Conservation (phyloP, 2,113 vertebrate species). For the Ceuthmochares aereus region DNA sequence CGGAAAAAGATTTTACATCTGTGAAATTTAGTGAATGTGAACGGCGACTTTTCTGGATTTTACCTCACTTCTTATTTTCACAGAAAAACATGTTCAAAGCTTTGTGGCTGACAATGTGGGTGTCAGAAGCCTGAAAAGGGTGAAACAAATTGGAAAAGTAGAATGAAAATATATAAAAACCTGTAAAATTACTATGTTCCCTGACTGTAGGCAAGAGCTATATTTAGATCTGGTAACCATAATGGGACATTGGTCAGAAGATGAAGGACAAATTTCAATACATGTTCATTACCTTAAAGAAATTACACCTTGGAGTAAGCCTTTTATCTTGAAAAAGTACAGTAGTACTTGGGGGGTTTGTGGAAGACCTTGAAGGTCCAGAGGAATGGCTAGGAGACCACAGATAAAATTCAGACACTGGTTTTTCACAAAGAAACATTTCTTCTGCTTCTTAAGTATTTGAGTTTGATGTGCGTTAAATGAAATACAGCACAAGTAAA, state of each 20-base stretch:
- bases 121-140: conserved; percentile 51
- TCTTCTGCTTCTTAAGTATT: not conserved
- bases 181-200: conserved; percentile 57
- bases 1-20: conserved; percentile 12
- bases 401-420: not conserved
- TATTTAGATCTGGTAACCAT: conserved; percentile 63
- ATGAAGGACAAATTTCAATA: conserved; percentile 54
- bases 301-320: conserved; percentile 48
- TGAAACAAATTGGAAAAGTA: conserved; percentile 66
- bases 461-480: not conserved
- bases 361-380: not conserved
- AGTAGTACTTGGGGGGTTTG: not conserved
- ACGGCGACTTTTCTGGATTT: conserved; percentile 7
- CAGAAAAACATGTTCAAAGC: conserved; percentile 18
- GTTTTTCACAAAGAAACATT: not conserved
- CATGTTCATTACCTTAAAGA: conserved; percentile 60
- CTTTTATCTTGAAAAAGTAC: conserved; percentile 55
- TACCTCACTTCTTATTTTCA: conserved; percentile 20
- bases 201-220: conserved; percentile 39
- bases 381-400: not conserved
- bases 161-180: conserved; percentile 68
- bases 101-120: conserved; percentile 35
- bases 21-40: conserved; percentile 7
- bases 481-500: not conserved
- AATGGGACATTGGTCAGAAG: conserved; percentile 60